Percentiles rank a stretch among this genome's conserved stretches.
phyloP scores from a whole-genome alignment of 1,140 invertebrate species.

The Brachionus rubens region DNA sequence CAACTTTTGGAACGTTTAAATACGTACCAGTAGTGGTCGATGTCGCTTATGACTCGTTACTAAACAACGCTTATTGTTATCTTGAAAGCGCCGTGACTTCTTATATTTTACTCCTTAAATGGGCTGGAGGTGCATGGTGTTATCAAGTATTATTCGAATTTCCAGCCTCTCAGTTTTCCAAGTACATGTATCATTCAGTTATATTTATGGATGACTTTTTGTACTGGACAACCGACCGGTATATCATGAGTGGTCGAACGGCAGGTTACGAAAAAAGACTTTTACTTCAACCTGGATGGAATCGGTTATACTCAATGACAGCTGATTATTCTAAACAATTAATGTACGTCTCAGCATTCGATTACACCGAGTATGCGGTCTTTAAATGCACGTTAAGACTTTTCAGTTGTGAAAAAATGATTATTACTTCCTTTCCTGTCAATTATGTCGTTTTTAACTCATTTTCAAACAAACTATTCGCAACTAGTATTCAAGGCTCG shows the following conservation, averaged over 20 bases:
- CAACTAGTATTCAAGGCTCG: conserved; percentile 20
- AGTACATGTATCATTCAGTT: conserved; percentile 39
- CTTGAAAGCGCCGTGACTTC: conserved; percentile 35
- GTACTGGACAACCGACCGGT: conserved; percentile 41
- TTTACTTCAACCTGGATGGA: conserved; percentile 31
- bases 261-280: conserved; percentile 42
- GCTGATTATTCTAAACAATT: conserved; percentile 1
- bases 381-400: conserved; percentile 26
- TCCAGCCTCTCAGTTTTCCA: conserved; percentile 41
- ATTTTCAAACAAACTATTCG: conserved; percentile 3
- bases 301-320: conserved; percentile 32
- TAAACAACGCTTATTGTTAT: conserved; percentile 44
- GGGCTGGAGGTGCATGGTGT: conserved; percentile 37
- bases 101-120: conserved; percentile 20
- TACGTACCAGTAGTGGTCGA: conserved; percentile 42
- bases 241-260: conserved; percentile 34
- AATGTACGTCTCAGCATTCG: conserved; percentile 18
- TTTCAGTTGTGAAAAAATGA: conserved; percentile 2
- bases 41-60: conserved; percentile 36
- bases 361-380: conserved; percentile 29
- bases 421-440: neutral
- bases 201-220: conserved; percentile 42
- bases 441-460: conserved; percentile 22
- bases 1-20: conserved; percentile 33
- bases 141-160: conserved; percentile 42